Conservation (phyloP, 2,113 vertebrate genomes). For the Empidonax traillii region DNA sequence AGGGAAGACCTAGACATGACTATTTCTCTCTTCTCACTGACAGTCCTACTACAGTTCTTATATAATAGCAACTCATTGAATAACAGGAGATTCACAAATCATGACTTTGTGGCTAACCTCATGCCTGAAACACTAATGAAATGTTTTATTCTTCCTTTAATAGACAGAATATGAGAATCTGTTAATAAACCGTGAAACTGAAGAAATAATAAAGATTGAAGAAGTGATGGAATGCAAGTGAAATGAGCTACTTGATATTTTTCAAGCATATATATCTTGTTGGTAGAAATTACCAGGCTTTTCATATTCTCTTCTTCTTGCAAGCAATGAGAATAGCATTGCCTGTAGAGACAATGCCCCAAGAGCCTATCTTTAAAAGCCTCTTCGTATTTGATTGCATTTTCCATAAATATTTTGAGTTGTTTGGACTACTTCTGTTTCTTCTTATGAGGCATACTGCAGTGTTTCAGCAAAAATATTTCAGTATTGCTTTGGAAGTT, state of each 20-base stretch:
- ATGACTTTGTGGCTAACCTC: background rate
- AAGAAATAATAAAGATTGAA: constrained; percentile 13
- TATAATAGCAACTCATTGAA: background rate
- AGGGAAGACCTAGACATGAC: background rate
- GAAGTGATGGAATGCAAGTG: background rate
- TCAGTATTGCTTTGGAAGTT: background rate
- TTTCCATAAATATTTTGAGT: background rate
- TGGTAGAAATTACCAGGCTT: background rate
- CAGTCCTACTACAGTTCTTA: background rate
- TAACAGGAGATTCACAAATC: background rate
- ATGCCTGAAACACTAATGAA: background rate
- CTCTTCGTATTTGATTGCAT: background rate
- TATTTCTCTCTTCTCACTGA: background rate
- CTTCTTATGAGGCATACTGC: background rate
- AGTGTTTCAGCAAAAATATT: background rate
- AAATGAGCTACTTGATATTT: background rate
- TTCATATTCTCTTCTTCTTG: background rate
- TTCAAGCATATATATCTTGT: background rate
- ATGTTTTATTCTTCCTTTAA: background rate
- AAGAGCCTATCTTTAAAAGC: background rate
- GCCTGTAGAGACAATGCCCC: background rate
- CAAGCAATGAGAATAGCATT: background rate
- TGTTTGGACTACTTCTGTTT: background rate
- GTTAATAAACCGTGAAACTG: background rate
- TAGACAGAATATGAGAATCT: background rate